phyloP scores from a whole-genome alignment of 2,888 invertebrate species.

The Drosophila diplacantha region DNA sequence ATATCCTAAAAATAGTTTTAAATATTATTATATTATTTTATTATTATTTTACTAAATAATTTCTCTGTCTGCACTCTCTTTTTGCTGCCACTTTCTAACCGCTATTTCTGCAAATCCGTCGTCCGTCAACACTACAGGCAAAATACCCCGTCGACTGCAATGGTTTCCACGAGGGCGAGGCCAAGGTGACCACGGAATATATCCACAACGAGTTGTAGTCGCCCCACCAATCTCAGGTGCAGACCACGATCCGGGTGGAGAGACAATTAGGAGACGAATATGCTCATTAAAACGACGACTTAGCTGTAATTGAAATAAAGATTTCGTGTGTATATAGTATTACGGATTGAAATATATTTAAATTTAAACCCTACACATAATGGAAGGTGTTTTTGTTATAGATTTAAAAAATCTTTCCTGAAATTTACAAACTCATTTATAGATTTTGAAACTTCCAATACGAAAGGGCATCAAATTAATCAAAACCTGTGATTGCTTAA shows the following conservation, averaged over 20 bases:
- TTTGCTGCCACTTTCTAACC: constrained; percentile 30
- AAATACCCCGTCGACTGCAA: constrained; percentile 84
- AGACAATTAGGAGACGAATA: constrained; percentile 30
- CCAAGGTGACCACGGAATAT: constrained; percentile 89
- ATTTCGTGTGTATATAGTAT: constrained; percentile 66
- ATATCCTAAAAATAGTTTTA: not conserved
- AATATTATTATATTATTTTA: too few relatives aligned
- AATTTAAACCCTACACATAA: constrained; percentile 43
- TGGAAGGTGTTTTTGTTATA: not conserved
- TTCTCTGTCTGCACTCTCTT: constrained; percentile 9
- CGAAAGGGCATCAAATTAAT: not conserved
- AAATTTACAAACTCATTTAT: not conserved
- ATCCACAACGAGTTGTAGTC: constrained; percentile 87
- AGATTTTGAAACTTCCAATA: not conserved
- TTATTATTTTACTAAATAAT: not conserved
- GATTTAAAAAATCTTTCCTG: not conserved
- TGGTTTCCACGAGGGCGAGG: constrained; percentile 89
- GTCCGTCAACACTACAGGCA: constrained; percentile 50
- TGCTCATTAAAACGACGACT: constrained; percentile 51
- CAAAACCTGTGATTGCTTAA: not conserved
- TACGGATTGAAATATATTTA: constrained; percentile 64
- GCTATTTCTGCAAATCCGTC: constrained; percentile 24
- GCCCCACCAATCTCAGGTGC: constrained; percentile 27
- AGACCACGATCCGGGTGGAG: constrained; percentile 4
- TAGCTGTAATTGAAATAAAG: constrained; percentile 57